These are phyloP conservation scores for Motacilla tschutschensis DNA, from an alignment of 2,113 vertebrate species.

Conservation along the genomic window DNA sequence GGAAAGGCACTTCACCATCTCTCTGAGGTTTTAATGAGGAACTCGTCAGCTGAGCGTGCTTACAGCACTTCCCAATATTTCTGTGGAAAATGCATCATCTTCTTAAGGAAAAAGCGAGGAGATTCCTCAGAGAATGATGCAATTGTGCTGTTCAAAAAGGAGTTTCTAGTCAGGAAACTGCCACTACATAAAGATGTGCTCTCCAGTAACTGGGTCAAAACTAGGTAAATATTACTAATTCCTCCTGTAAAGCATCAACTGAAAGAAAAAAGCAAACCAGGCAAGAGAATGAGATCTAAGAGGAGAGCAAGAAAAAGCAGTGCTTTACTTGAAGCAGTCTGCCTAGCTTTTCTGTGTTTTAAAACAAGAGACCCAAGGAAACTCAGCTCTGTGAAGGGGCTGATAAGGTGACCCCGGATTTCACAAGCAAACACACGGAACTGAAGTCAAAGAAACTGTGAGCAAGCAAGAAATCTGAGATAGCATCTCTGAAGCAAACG, in stretches of 20 bases:
- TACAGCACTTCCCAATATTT: background rate
- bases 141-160: background rate
- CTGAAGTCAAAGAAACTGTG: background rate
- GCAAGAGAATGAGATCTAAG: background rate
- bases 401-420: background rate
- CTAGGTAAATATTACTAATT: background rate
- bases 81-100: background rate
- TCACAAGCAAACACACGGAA: background rate
- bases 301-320: background rate
- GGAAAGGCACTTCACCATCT: constrained; percentile 4
- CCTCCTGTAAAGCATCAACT: background rate
- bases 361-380: background rate
- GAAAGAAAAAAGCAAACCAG: background rate
- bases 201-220: background rate
- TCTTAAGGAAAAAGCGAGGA: background rate
- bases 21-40: background rate
- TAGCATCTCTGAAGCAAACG: background rate
- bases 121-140: background rate
- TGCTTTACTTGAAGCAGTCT: background rate
- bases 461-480: background rate
- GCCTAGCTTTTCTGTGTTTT: background rate
- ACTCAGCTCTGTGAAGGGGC: background rate
- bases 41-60: background rate
- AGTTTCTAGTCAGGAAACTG: background rate
- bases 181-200: background rate